Evolutionary conservation across 1,140 invertebrate genomes (phyloP).

Genomic region (Drosophila ogumai): DNA sequence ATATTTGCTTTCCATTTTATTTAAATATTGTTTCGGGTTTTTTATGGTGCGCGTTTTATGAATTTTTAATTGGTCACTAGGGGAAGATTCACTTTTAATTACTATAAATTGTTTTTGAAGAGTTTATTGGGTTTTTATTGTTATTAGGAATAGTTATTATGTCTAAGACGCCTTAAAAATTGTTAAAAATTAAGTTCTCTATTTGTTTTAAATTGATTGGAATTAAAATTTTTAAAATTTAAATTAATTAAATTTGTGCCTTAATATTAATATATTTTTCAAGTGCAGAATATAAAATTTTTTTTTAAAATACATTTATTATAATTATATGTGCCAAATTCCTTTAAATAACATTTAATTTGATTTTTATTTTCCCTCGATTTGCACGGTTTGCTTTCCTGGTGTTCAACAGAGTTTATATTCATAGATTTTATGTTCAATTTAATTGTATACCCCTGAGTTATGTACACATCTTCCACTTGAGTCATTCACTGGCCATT

Average conservation of each 20-base stretch:
- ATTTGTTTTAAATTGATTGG: too few species aligned
- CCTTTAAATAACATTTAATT: background rate
- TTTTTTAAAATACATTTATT: background rate
- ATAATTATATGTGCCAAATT: background rate
- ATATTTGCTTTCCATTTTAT: conserved; percentile 41
- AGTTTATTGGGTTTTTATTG: conserved; percentile 29
- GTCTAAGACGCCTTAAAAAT: too few species aligned
- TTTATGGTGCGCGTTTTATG: conserved; percentile 26
- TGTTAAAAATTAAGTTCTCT: too few species aligned
- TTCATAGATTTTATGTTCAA: conserved; percentile 16
- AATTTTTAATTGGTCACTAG: conserved; percentile 19
- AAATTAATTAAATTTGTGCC: too few species aligned
- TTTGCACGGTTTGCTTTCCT: background rate
- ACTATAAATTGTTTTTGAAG: background rate
- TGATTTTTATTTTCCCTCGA: background rate
- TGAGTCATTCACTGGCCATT: conserved; percentile 31
- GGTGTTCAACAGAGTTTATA: background rate
- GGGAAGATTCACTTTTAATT: background rate
- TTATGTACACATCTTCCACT: conserved; percentile 3
- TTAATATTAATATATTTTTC: too few species aligned
- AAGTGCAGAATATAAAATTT: too few species aligned
- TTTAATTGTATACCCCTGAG: conserved; percentile 12
- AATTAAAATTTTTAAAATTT: too few species aligned
- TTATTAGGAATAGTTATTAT: background rate
- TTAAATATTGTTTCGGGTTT: conserved; percentile 34